phyloP scores from a whole-genome alignment of 1,140 invertebrate species.

The Papilio aristodemus region DNA sequence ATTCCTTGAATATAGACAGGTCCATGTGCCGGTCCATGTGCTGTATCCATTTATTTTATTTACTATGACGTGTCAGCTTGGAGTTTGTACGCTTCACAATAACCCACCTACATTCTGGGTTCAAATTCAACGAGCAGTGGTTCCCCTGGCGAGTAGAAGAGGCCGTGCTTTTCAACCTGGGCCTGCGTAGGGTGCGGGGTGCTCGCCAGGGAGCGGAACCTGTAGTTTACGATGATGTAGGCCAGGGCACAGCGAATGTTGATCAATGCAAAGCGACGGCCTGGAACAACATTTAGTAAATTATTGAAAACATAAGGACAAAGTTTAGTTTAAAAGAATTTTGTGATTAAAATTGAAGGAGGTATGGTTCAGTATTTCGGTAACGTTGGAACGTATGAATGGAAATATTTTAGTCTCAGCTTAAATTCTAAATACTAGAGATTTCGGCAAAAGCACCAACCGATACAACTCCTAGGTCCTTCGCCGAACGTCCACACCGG shows the following conservation, averaged over 20 bases:
- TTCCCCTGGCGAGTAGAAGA: constrained; percentile 17
- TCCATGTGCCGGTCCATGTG: no score
- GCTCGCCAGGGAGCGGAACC: constrained; percentile 3
- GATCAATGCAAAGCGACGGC: constrained; percentile 27
- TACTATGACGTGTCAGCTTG: no score
- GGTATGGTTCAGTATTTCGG: no score
- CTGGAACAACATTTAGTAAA: constrained; percentile 13
- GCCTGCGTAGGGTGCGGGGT: constrained; percentile 2
- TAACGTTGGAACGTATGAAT: no score
- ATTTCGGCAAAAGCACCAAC: constrained; percentile 16
- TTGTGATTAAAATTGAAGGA: no score
- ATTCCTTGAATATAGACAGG: no score
- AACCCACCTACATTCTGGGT: not conserved
- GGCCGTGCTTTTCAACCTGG: not conserved
- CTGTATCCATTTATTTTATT: no score
- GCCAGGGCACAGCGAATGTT: constrained; percentile 22
- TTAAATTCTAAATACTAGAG: no score
- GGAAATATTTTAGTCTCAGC: no score
- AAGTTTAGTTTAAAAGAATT: no score
- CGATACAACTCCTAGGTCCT: constrained; percentile 27
- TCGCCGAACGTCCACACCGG: constrained; percentile 12
- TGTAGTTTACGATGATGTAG: constrained; percentile 23
- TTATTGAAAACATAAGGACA: no score
- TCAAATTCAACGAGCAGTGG: constrained; percentile 6
- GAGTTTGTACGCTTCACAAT: not conserved